Evolutionary conservation across 2,888 invertebrate genomes (phyloP).

Genomic region (Steinernema carpocapsae): DNA sequence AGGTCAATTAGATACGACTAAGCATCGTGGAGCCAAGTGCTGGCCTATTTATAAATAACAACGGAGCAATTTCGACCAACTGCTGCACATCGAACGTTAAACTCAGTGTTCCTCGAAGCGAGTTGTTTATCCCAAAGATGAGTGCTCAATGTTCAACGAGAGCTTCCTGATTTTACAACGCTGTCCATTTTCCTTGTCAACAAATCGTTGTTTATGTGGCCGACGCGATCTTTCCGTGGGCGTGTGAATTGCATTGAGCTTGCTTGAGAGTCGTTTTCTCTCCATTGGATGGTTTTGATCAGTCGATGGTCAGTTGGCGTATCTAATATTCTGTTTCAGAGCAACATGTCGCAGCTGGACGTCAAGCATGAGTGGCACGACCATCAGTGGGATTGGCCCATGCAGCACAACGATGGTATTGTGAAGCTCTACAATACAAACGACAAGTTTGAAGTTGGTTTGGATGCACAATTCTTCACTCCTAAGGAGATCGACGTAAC

Average conservation of each 20-base stretch:
- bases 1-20: no score
- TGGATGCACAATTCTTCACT: conserved; percentile 39
- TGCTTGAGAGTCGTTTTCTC: not conserved
- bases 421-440: conserved; percentile 37
- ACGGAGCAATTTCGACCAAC: no score
- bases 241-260: not conserved
- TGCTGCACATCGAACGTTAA: no score
- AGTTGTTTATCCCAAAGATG: not conserved
- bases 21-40: no score
- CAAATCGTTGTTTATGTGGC: not conserved
- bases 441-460: conserved; percentile 40
- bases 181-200: not conserved
- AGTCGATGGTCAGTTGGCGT: no score
- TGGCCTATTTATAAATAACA: no score
- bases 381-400: conserved; percentile 39
- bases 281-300: not conserved
- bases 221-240: not conserved
- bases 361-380: not conserved
- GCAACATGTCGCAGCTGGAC: not conserved
- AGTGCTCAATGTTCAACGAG: not conserved
- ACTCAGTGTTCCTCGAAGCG: not conserved
- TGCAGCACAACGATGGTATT: conserved; percentile 40
- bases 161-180: not conserved
- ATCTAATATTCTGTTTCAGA: no score
- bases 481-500: conserved; percentile 41